Base-by-base conservation (phyloP, 2,888 invertebrate genomes). In the Eilema caniola region DNA sequence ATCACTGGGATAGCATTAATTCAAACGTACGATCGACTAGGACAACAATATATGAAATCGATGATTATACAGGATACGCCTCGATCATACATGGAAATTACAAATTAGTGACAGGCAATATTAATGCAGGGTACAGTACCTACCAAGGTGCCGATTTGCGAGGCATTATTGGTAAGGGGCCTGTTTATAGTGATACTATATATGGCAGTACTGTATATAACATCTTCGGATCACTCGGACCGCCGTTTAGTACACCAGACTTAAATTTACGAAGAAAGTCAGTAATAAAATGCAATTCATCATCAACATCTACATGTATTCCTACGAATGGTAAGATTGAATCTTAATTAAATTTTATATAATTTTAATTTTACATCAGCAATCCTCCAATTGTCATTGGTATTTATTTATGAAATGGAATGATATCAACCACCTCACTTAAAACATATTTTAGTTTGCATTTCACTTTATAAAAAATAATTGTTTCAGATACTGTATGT, bases 1-100 rank as follows among this genome's bases (percentile, higher is more conserved):
- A 93, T 79, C 86, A 90, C 12, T 95, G 95, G 95, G 78, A 90
- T 63, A 86, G 83, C 56, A 91, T 95, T n/a, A 75, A 85, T 41
- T 69, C 78, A 56, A 90, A 93, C 69, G 75, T 77, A 57, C 69
- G 82, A 12, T 92, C 93, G 0, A 76, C 83, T 57, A 89, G 94
- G 76, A 77, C 84, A 11, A 83, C 86, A 57, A 82, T 94, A 53
- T 86, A 88, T 67, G 95, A 95, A 86, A 91, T 94, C 7, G 89
- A 93, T 70, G 93, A 94, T 75, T 88, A 83, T 47, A 71, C 78
- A 10, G 93, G 90, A 3, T 93, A 87, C 77, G 83, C 85, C 31
- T 84, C 92, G 4, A 83, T 92, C 23, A 90, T 86, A 73, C 80
- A 77, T 37, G 91, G 86, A 56, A 88, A 93, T 33, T 93, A 86